Conservation (phyloP, 1,140 invertebrate species). For the Littorina saxatilis region DNA sequence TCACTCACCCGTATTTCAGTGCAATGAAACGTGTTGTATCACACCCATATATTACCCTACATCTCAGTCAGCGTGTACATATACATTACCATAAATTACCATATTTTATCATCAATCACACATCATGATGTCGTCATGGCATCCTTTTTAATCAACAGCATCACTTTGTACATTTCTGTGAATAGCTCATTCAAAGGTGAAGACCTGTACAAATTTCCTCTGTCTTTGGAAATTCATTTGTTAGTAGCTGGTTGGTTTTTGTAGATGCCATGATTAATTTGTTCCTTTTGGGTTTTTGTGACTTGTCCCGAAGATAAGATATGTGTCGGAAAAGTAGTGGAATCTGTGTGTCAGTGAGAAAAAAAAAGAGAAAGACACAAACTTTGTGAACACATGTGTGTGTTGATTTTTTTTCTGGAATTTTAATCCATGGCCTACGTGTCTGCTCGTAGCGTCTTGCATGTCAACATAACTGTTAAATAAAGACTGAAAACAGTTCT, state of each 20-base stretch:
- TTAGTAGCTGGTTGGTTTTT: not conserved
- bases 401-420: not conserved
- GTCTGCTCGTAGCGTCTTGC: constrained; percentile 13
- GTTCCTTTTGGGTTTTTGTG: not conserved
- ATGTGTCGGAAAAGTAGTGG: too few relatives aligned
- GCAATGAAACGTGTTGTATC: not conserved
- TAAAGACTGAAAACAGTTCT: not conserved
- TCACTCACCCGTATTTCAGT: constrained; percentile 15
- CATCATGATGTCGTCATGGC: too few relatives aligned
- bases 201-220: not conserved
- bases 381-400: not conserved
- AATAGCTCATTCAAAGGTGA: not conserved
- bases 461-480: constrained; percentile 10
- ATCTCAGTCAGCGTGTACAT: too few relatives aligned
- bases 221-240: not conserved
- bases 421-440: not conserved
- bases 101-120: too few relatives aligned
- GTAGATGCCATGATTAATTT: not conserved
- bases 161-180: not conserved
- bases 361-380: not conserved
- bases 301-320: too few relatives aligned
- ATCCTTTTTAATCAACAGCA: too few relatives aligned
- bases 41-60: too few relatives aligned
- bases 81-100: too few relatives aligned
- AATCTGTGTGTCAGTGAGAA: not conserved